A percentile compares a stretch with the other conserved stretches of the same genome.
phyloP scores from a whole-genome alignment of 2,113 vertebrate genomes.

The Rutilus rutilus region DNA sequence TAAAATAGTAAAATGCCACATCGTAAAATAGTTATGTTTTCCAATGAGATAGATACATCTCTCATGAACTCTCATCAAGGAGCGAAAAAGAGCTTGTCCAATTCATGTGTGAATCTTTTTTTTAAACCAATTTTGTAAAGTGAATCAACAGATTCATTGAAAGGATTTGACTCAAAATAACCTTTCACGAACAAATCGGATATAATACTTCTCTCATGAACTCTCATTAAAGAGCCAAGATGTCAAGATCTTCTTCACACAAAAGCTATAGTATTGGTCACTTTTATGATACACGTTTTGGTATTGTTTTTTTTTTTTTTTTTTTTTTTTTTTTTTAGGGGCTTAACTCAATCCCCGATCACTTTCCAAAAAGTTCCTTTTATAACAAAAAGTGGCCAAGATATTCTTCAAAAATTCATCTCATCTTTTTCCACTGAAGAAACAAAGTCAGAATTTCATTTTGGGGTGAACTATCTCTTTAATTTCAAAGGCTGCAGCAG shows the following conservation, averaged over 20 bases:
- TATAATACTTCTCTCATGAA: neutral
- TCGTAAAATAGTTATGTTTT: too few species aligned
- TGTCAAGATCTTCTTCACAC: neutral
- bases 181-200: neutral
- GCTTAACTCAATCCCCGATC: neutral
- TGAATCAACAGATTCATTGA: neutral
- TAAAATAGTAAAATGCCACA: too few species aligned
- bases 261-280: too few species aligned
- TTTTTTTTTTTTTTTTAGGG: neutral
- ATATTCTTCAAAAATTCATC: neutral
- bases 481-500: constrained; percentile 40
- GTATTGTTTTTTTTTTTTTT: neutral
- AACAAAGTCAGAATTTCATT: neutral
- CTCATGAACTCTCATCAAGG: neutral
- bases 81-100: neutral
- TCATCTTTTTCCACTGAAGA: neutral
- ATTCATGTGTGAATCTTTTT: neutral
- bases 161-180: neutral
- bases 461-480: neutral
- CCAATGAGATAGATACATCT: neutral
- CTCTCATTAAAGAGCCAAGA: neutral
- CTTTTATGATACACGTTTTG: too few species aligned
- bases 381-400: neutral
- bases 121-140: neutral
- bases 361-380: neutral